Conservation (phyloP, 2,797 vertebrate species). For the Characodon lateralis region DNA sequence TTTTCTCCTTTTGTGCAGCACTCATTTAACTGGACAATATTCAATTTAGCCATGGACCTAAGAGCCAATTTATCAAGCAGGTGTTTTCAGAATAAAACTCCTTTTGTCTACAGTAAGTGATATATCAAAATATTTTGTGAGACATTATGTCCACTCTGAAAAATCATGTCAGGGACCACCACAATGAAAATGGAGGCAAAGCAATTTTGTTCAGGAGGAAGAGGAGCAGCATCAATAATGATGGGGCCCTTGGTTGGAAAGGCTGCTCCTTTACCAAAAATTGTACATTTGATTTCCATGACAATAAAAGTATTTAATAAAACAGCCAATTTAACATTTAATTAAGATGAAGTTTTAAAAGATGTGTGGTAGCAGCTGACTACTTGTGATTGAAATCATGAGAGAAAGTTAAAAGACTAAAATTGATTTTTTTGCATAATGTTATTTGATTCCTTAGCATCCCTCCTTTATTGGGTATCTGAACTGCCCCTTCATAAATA, state of each 20-base stretch:
- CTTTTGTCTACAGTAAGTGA: constrained; percentile 41
- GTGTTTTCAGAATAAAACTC: constrained; percentile 51
- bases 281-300: constrained; percentile 27
- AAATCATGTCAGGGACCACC: constrained; percentile 56
- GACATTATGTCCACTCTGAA: constrained; percentile 57
- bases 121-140: constrained; percentile 57
- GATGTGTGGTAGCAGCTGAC: neutral
- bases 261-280: constrained; percentile 8
- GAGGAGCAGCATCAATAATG: constrained; percentile 55
- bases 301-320: constrained; percentile 38
- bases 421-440: constrained; percentile 22
- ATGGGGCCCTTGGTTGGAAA: neutral
- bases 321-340: constrained; percentile 31
- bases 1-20: constrained; percentile 15
- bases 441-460: constrained; percentile 55
- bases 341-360: constrained; percentile 26
- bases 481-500: constrained; percentile 60
- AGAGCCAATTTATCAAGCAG: constrained; percentile 34
- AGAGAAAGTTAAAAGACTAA: constrained; percentile 23
- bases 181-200: constrained; percentile 56
- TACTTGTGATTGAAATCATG: constrained; percentile 39
- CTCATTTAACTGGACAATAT: constrained; percentile 29
- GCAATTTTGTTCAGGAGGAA: constrained; percentile 49
- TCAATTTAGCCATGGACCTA: constrained; percentile 27
- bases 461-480: constrained; percentile 56